Evolutionary conservation across 2,888 invertebrate species (phyloP), one percentile per base, ranked within the genome.

Genomic region (Noctua fimbriata): DNA sequence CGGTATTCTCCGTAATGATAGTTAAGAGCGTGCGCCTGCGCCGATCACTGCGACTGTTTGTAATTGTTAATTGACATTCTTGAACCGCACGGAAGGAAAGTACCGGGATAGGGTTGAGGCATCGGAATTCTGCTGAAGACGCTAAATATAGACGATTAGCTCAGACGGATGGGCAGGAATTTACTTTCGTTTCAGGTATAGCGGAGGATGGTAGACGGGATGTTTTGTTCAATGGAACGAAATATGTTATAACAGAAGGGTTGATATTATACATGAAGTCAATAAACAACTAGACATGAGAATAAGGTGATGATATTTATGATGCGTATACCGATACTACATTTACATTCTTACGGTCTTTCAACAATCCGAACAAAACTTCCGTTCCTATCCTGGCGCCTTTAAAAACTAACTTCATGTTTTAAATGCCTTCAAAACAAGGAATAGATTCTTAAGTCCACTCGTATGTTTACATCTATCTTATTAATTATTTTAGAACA

Each of bases 41-140:
- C 77, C 86, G 90, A 89, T 92, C 86, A 84, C 86, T 81, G 83
- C 82, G 86, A 79, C 89, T 83, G 87, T 90, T 93, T 92, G 91
- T 92, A 93, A 93, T 93, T 93, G 92, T 90, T 93, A 94, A 93
- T 94, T 92, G 92, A 91, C 92, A 91, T 90, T 88, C 89, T 86
- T 89, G 86, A 89, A 90, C 90, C 89, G 87, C 89, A 89, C 90
- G 90, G 91, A 93, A 92, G 89, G 93, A 94, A 94, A 94, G 92
- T 91, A 87, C 78, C 67, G 72, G 75, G 75, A 73, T 72, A 88
- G 85, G 87, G 88, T 70, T 87, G 89, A 74, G 71, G 76, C 76
- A 65, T 73, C 52, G 85, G 89, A 90, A 91, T 92, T 91, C 86
- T 87, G 66, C 86, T 87, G 89, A 89, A 90, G 32, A 60, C 32